These are phyloP conservation scores for Keiferia lycopersicella DNA, from an alignment of 2,888 invertebrate species.

Conservation along the genomic window DNA sequence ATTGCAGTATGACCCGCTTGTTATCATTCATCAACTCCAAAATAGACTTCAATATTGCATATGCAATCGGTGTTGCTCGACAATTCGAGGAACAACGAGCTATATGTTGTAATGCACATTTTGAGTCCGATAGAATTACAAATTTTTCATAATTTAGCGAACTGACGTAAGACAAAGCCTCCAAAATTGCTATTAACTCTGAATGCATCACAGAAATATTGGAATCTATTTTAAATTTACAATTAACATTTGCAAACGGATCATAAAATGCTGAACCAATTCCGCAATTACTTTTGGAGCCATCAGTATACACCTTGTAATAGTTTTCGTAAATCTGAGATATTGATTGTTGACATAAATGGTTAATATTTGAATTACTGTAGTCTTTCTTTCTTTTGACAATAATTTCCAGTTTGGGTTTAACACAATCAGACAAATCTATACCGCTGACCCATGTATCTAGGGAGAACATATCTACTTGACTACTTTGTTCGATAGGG, in stretches of 20 bases:
- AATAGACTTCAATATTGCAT: background rate
- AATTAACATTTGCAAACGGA: background rate
- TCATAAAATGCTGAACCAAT: slow-evolving; percentile 29
- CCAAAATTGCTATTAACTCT: slow-evolving; percentile 5
- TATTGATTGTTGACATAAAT: too few species aligned
- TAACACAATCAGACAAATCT: background rate
- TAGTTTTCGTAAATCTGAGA: too few species aligned
- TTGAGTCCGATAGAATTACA: too few species aligned
- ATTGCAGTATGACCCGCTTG: background rate
- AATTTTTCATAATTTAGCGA: too few species aligned
- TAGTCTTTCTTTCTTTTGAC: too few species aligned
- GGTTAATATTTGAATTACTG: too few species aligned
- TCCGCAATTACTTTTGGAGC: background rate
- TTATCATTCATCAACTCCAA: background rate
- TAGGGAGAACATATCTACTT: slow-evolving; percentile 1
- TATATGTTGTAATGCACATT: too few species aligned
- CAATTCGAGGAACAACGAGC: too few species aligned
- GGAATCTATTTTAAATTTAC: background rate
- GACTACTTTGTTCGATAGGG: background rate
- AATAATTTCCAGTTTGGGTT: background rate
- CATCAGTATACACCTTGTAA: too few species aligned
- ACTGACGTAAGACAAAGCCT: background rate
- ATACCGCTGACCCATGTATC: slow-evolving; percentile 7
- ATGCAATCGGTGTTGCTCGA: too few species aligned
- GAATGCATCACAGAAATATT: background rate